Evolutionary conservation across 2,113 vertebrate species (phyloP), one percentile per base, ranked within the genome.

Genomic region (Hemichromis elongatus): DNA sequence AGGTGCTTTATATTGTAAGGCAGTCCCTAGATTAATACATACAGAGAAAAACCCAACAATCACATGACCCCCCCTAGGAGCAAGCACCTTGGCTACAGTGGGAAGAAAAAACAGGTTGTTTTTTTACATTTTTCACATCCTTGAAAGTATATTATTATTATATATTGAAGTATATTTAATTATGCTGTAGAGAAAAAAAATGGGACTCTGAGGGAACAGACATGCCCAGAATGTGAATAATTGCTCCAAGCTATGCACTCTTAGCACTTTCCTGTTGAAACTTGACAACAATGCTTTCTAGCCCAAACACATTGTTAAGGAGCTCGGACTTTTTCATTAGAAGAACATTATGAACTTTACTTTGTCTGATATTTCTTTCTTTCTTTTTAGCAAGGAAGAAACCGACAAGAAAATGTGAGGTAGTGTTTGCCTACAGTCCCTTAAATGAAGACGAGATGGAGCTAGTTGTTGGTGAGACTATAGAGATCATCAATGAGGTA

Each of bases 401-500:
- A 24, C 93, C 77, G 35, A 87, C 73, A 9, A 95, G 95, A 88
- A 97, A 94, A 94, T 98, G 97, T 56, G 96, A 96, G 89, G 97
- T 96, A 40, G 70, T 91, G 18, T 97, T 91, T 81, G 53, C 90
- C 42, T 98, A 98, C 91, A 85, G 0, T 28, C 90, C 96, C 1
- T 0, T 85, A 33, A 96, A 97, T 77, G 70, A 92, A 1, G 97
- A 98, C 13, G 97, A 98, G 83, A 93, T 98, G 90, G 87, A 91
- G 59, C 93, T 98, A 90, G 89, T 88, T 54, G 84, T 92, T 16
- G 98, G 97, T 16, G 97, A 98, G 28, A 93, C 89, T 9, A 63
- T 98, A 59, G 97, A 97, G 85, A 91, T 98, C 82, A 50, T 98
- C 87, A 95, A 81, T 90, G 97, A 98, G 97, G 91, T 92, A 87